Evolutionary conservation across 1,140 invertebrate species (phyloP), one percentile per base, ranked within the genome.

Genomic region (Drosophila ficusphila): DNA sequence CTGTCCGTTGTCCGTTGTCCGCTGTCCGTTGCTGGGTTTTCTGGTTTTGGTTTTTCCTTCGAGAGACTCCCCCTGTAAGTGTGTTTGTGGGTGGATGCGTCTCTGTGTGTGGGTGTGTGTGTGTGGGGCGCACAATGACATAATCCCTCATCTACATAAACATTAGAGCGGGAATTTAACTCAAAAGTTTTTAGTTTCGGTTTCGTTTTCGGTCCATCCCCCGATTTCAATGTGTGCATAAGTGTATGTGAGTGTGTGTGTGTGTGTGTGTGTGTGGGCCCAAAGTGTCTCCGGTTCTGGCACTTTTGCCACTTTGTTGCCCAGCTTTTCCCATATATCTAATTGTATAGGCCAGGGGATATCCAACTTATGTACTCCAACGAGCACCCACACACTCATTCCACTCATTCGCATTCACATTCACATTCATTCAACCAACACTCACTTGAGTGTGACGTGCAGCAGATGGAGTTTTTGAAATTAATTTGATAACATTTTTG

Each of bases 131-230:
- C 78, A 88, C 82, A 88, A 88, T 82, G 83, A 88, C 82, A 88
- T 88, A 88, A 88, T 88, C 82, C 83, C 82, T 88, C 82, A 88
- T 88, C 82, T 88, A 82, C 82, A 88, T 88, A 88, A 88, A 88
- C 83, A 88, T 88, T 88, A 88, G 77, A 82, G 78, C 78, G 61
- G 73, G 83, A 88, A 88, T 89, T 88, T 88, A 86, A 88, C 82
- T 88, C 78, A 88, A 88, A 88, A 88, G 78, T 88, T 88, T 88
- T 88, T 89, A 88, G 82, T 88, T 89, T 89, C 81, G 83, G 82
- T 88, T 88, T 82, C 82, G 77, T 78, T 86, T 86, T 88, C 57
- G 68, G 82, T 86, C 79, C 81, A 86, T 56, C 61, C 64, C 39
- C 76, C 54, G 18, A 71, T 42, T 9, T 34, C 21, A n/a, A n/a